Percentiles rank a stretch among this genome's conserved stretches.
These are phyloP conservation scores for Erynnis tages DNA, from an alignment of 2,888 invertebrate species.

Conservation along the genomic window DNA sequence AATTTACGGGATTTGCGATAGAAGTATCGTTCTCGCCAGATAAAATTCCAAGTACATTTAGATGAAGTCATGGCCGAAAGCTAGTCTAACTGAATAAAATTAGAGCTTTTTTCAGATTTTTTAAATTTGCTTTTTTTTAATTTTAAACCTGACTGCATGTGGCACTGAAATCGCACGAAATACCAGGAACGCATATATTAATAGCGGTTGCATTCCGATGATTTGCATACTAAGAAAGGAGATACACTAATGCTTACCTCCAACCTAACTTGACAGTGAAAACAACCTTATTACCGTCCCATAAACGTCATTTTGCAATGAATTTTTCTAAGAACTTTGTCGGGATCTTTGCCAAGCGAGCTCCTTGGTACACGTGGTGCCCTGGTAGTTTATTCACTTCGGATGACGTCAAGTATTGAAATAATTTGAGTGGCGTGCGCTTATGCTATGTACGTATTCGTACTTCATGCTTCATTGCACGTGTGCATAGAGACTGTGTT, in stretches of 20 bases:
- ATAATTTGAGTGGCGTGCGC: not conserved
- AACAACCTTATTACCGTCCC: not conserved
- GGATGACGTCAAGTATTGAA: conserved; percentile 13
- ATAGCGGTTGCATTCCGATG: conserved; percentile 13
- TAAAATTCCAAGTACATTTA: too few relatives aligned
- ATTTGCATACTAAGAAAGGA: conserved; percentile 4
- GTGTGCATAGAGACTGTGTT: not conserved
- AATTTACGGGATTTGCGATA: too few relatives aligned
- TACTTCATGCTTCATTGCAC: not conserved
- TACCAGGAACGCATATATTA: conserved; percentile 23
- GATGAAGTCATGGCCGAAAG: too few relatives aligned
- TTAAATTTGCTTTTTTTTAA: not conserved
- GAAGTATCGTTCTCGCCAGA: too few relatives aligned
- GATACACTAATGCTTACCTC: not conserved
- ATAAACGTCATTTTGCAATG: not conserved
- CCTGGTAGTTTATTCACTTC: conserved; percentile 24
- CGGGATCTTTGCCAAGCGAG: conserved; percentile 8
- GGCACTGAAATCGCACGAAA: conserved; percentile 1
- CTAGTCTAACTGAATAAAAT: too few relatives aligned
- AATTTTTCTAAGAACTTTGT: not conserved
- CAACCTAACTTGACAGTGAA: not conserved
- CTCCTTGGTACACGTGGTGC: conserved; percentile 15
- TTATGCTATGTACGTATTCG: not conserved
- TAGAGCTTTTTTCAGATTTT: too few relatives aligned
- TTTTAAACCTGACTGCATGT: not conserved